These are phyloP conservation scores for Atrichornis clamosus DNA, from an alignment of 2,113 vertebrate genomes.

Conservation along the genomic window DNA sequence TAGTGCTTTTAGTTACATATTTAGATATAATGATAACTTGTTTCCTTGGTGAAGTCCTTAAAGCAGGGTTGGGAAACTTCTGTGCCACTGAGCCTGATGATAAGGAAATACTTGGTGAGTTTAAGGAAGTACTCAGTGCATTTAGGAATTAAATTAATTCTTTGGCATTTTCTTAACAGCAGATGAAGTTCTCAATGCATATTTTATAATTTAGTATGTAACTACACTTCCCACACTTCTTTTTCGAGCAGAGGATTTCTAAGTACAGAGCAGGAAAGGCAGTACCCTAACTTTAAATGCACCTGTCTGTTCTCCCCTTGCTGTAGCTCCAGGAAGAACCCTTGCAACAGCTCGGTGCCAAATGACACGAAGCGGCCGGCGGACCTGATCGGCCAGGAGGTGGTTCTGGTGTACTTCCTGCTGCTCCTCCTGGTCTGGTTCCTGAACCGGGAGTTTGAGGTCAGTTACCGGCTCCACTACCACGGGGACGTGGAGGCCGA, in stretches of 20 bases:
- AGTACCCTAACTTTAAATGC: background rate
- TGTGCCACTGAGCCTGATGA: background rate
- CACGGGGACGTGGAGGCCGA: conserved; percentile 95
- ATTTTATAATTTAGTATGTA: background rate
- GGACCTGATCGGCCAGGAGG: conserved; percentile 81
- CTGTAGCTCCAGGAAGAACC: conserved; percentile 53
- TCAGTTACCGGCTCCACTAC: conserved; percentile 97
- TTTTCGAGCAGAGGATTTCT: background rate
- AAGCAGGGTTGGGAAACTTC: background rate
- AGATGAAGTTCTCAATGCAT: background rate
- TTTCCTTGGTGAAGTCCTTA: background rate
- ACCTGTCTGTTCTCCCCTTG: background rate
- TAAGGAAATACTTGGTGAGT: background rate
- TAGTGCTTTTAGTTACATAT: background rate
- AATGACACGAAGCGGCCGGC: conserved; percentile 11
- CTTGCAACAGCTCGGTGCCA: conserved; percentile 20
- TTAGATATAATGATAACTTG: background rate
- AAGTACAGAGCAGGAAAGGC: background rate
- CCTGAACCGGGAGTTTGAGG: conserved; percentile 95
- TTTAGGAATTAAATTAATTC: background rate
- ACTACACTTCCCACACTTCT: background rate
- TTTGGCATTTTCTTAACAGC: background rate
- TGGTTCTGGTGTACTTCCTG: conserved; percentile 85
- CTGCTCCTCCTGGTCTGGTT: conserved; percentile 96
- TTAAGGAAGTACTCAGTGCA: background rate